These are phyloP conservation scores for Macquaria ambigua DNA, from an alignment of 2,113 vertebrate genomes.

Conservation along the genomic window DNA sequence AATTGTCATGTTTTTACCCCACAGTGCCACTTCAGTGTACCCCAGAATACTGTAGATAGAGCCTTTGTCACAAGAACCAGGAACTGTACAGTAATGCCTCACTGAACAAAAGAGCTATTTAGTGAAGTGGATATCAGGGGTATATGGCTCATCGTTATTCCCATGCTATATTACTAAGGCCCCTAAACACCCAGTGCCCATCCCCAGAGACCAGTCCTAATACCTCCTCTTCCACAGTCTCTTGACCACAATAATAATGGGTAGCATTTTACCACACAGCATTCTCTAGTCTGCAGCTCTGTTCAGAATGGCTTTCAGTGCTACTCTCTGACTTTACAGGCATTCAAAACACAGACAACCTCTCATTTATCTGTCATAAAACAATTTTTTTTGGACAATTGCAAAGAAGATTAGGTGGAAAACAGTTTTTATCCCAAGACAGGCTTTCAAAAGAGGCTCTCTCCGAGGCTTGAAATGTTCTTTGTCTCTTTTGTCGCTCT, in stretches of 20 bases:
- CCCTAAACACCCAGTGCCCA: conserved; percentile 64
- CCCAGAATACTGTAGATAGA: neutral
- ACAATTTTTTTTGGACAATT: conserved; percentile 41
- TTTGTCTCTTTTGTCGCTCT: conserved; percentile 54
- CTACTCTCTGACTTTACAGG: conserved; percentile 12
- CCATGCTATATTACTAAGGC: conserved; percentile 70
- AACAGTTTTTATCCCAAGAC: conserved; percentile 30
- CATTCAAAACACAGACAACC: conserved; percentile 54
- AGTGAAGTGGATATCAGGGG: conserved; percentile 69
- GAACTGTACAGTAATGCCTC: conserved; percentile 51
- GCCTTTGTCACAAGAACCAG: conserved; percentile 20
- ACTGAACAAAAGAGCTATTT: conserved; percentile 59
- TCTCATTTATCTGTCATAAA: conserved; percentile 52
- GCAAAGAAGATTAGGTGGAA: conserved; percentile 37
- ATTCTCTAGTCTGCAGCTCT: conserved; percentile 58
- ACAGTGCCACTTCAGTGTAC: neutral
- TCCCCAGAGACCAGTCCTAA: conserved; percentile 75
- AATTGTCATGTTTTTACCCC: neutral
- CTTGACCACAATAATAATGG: conserved; percentile 79
- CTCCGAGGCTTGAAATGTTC: conserved; percentile 19
- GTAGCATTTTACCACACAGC: conserved; percentile 65
- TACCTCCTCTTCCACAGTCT: conserved; percentile 78
- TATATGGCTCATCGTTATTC: conserved; percentile 77
- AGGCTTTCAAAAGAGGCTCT: conserved; percentile 25
- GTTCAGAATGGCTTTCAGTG: conserved; percentile 62